phyloP scores from a whole-genome alignment of 2,888 invertebrate species.

The Cancer borealis region DNA sequence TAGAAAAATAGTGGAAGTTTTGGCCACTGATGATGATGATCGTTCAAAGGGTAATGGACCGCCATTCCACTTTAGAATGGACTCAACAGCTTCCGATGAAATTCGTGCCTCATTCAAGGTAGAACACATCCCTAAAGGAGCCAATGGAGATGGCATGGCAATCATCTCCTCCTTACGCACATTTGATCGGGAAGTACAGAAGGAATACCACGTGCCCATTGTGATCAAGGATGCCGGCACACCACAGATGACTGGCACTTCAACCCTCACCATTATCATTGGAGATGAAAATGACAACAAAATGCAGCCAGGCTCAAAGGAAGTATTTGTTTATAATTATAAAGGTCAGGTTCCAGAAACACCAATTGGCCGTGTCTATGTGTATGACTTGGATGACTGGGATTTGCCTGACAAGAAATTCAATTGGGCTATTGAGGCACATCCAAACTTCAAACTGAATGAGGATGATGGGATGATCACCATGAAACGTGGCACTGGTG shows the following conservation, averaged over 20 bases:
- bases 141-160: constrained; percentile 98
- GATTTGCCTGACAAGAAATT: constrained; percentile 98
- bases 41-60: constrained; percentile 96
- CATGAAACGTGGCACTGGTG: constrained; percentile 94
- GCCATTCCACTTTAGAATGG: constrained; percentile 96
- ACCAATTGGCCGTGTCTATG: constrained; percentile 95
- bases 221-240: constrained; percentile 98
- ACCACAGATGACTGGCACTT: constrained; percentile 97
- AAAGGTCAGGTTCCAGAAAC: constrained; percentile 79
- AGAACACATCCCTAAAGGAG: constrained; percentile 97
- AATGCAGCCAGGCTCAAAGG: constrained; percentile 97
- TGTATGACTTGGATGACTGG: constrained; percentile 99
- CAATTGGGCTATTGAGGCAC: constrained; percentile 89
- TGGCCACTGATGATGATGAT: constrained; percentile 96
- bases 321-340: constrained; percentile 98
- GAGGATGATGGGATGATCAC: constrained; percentile 96
- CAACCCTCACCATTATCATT: constrained; percentile 96
- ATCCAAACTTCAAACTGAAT: constrained; percentile 92
- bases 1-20: constrained; percentile 93
- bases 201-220: constrained; percentile 97
- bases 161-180: constrained; percentile 95
- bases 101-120: constrained; percentile 97
- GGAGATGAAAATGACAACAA: constrained; percentile 99
- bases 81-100: constrained; percentile 95
- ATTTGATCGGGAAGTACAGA: constrained; percentile 97